Conservation (phyloP, 1,140 invertebrate genomes). For the Periplaneta americana region DNA sequence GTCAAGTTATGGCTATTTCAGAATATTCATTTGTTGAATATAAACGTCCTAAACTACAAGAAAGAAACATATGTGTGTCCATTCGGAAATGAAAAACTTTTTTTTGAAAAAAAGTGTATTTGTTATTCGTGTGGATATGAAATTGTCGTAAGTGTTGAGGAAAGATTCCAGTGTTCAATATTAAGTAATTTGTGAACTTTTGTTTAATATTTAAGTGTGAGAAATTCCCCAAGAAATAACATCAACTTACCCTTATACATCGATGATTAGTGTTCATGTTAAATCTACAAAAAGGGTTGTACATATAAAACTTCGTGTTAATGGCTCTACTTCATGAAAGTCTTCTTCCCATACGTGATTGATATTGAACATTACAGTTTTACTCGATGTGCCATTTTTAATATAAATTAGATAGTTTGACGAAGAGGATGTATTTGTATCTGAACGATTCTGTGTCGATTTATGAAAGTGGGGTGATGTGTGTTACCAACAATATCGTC, state of each 20-base stretch:
- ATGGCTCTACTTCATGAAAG: too few species aligned
- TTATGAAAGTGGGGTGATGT: neutral
- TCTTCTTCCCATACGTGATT: neutral
- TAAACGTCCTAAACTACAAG: neutral
- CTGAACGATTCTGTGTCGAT: neutral
- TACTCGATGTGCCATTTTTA: neutral
- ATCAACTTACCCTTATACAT: neutral
- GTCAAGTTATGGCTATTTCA: too few species aligned
- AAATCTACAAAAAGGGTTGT: neutral
- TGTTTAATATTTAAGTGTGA: neutral
- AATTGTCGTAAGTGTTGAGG: neutral
- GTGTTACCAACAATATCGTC: neutral
- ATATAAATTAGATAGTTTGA: neutral
- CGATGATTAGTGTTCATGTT: neutral
- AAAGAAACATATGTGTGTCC: neutral
- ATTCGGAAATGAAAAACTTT: neutral
- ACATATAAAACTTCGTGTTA: too few species aligned
- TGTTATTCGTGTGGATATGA: neutral
- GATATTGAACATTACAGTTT: neutral
- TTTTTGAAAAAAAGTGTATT: neutral
- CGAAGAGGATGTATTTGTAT: neutral
- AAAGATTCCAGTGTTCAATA: neutral
- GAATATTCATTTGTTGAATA: too few species aligned
- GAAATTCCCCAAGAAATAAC: neutral
- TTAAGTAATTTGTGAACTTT: neutral